Evolutionary conservation across 2,888 invertebrate genomes (phyloP).

Genomic region (Elgonia sp.): DNA sequence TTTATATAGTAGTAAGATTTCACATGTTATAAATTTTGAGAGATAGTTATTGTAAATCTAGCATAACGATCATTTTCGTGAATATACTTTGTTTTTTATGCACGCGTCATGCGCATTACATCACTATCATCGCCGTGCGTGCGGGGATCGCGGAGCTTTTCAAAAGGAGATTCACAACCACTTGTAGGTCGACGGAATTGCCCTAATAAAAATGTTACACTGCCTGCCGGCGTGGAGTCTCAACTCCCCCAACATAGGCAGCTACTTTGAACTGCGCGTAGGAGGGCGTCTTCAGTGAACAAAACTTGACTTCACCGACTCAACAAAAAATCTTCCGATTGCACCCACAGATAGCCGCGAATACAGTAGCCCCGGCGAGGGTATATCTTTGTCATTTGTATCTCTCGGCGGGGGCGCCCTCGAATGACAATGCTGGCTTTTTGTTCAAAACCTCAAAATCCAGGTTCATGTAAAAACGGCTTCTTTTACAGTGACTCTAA

Average conservation of each 20-base stretch:
- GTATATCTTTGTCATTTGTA: constrained; percentile 85
- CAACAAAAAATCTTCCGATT: constrained; percentile 78
- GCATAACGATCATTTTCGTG: constrained; percentile 4
- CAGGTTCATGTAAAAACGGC: constrained; percentile 52
- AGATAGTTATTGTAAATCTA: no score
- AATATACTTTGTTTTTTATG: constrained; percentile 12
- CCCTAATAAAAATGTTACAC: constrained; percentile 86
- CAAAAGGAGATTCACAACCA: constrained; percentile 79
- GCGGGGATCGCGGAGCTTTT: constrained; percentile 70
- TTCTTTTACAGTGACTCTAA: constrained; percentile 55
- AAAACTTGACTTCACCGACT: constrained; percentile 58
- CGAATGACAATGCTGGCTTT: constrained; percentile 80
- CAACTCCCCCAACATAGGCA: constrained; percentile 62
- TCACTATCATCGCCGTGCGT: constrained; percentile 57
- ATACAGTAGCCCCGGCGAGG: constrained; percentile 82
- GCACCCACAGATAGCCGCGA: constrained; percentile 80
- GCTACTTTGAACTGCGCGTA: constrained; percentile 70
- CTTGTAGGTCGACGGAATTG: constrained; percentile 84
- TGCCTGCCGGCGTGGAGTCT: constrained; percentile 76
- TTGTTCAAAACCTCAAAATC: constrained; percentile 58
- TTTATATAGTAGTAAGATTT: no score
- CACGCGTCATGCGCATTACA: constrained; percentile 35
- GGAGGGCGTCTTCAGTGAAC: constrained; percentile 71
- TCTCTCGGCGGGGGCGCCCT: constrained; percentile 81
- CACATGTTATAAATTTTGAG: no score